phyloP scores from a whole-genome alignment of 1,140 invertebrate genomes.

The Parasteatoda tepidariorum region DNA sequence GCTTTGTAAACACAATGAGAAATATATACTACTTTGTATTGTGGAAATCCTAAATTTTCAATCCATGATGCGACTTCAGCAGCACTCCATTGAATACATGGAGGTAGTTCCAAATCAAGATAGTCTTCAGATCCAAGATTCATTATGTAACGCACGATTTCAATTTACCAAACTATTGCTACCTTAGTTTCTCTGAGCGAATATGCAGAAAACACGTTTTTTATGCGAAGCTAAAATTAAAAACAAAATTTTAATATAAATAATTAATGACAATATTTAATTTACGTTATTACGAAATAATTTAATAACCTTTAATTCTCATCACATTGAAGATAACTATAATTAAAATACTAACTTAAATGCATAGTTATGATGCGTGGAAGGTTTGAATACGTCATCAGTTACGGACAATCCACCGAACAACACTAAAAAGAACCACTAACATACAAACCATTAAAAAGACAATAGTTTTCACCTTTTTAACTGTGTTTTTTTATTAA shows the following conservation, averaged over 20 bases:
- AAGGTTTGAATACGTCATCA: no score
- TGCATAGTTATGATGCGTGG: no score
- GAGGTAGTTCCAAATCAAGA: conserved; percentile 1
- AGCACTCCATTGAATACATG: background rate
- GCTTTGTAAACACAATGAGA: no score
- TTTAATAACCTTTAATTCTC: background rate
- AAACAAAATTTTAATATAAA: background rate
- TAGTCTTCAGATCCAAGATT: background rate
- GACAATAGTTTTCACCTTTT: no score
- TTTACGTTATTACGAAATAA: background rate
- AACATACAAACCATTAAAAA: no score
- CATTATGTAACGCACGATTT: background rate
- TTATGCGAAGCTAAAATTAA: background rate
- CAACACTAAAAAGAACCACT: no score
- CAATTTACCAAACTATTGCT: background rate
- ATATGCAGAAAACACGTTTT: background rate
- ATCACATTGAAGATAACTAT: no score
- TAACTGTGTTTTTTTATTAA: no score
- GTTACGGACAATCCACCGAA: no score
- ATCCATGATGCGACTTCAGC: conserved; percentile 11
- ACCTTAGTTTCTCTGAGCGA: background rate
- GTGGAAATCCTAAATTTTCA: conserved; percentile 8
- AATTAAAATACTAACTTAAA: no score
- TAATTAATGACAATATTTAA: background rate
- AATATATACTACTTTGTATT: conserved; percentile 36